A percentile compares a stretch with the other conserved stretches of the same genome.
Conservation (phyloP, 2,797 vertebrate genomes). For the Notamacropus eugenii region DNA sequence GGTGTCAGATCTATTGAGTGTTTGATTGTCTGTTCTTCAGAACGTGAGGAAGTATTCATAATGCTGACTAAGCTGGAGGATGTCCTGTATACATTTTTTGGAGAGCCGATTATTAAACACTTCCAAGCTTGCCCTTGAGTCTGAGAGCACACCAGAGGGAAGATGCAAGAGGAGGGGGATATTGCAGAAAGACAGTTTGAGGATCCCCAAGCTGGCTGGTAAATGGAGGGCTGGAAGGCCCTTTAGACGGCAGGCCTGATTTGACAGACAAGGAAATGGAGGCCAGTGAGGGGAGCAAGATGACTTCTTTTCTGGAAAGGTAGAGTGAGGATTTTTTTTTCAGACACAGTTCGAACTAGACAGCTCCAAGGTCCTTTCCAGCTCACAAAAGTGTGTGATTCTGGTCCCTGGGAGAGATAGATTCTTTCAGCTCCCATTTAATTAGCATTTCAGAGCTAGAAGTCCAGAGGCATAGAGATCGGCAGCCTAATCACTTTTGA, state of each 20-base stretch:
- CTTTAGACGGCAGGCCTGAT: not conserved
- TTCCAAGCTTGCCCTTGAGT: not conserved
- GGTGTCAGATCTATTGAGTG: not conserved
- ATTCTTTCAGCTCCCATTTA: not conserved
- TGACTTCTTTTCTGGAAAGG: not conserved
- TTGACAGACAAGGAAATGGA: not conserved
- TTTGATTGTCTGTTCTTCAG: not conserved
- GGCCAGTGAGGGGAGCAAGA: not conserved
- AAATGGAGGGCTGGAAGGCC: not conserved
- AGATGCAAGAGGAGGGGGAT: too few species aligned
- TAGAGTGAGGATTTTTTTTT: not conserved
- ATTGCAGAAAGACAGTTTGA: not conserved
- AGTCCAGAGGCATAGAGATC: too few species aligned
- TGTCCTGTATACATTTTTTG: not conserved
- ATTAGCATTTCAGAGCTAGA: not conserved
- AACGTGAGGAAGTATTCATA: rapidly evolving
- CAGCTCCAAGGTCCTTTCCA: not conserved
- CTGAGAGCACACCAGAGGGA: not conserved
- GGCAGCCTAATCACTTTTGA: too few species aligned
- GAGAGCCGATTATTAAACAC: not conserved
- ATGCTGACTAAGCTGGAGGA: not conserved
- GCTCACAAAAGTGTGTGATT: not conserved
- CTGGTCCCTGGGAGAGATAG: not conserved
- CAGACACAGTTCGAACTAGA: not conserved
- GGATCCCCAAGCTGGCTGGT: not conserved